phyloP scores from a whole-genome alignment of 2,113 vertebrate species.

The Acanthisitta chloris region DNA sequence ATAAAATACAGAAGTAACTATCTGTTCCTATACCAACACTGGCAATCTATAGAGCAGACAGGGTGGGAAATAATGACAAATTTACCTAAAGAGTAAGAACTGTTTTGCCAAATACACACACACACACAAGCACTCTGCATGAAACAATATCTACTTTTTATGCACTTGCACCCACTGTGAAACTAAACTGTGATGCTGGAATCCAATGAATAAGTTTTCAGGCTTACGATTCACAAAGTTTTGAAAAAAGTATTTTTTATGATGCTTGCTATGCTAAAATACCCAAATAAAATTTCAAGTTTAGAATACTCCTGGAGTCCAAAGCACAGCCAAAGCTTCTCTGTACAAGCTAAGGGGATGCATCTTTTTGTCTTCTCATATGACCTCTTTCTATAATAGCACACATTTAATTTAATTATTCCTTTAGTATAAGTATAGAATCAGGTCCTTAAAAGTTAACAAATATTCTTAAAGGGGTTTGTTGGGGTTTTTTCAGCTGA shows the following conservation, averaged over 20 bases:
- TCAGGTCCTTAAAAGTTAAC: background rate
- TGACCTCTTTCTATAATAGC: background rate
- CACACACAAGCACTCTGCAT: background rate
- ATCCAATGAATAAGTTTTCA: background rate
- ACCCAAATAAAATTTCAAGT: background rate
- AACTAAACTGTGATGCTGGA: background rate
- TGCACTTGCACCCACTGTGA: background rate
- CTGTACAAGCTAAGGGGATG: background rate
- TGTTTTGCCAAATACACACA: background rate
- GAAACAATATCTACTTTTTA: background rate
- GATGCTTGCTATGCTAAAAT: background rate
- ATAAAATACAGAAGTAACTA: background rate
- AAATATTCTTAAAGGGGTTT: background rate
- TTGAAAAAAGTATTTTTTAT: background rate
- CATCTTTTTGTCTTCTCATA: background rate
- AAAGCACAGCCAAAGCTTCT: background rate
- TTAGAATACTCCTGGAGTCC: background rate
- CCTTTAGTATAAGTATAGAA: background rate
- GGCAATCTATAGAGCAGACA: background rate
- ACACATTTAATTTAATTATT: background rate
- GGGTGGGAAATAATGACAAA: background rate
- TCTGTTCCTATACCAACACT: background rate
- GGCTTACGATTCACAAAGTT: background rate
- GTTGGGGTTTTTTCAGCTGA: background rate
- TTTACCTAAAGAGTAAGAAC: background rate